These are phyloP conservation scores for Pollenia angustigena DNA, from an alignment of 2,888 invertebrate species.

Conservation along the genomic window DNA sequence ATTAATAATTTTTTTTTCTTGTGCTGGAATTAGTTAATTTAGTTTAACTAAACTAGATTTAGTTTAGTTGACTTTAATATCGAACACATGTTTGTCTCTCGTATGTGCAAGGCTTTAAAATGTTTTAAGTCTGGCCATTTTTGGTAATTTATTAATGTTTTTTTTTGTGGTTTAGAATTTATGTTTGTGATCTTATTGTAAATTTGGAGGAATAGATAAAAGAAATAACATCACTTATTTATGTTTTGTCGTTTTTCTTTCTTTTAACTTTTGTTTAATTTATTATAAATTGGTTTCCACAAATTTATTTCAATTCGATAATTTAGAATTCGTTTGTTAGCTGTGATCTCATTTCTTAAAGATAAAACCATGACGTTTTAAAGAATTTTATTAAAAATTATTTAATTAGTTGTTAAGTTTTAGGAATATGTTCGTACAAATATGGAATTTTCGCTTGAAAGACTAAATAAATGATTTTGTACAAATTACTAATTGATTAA, in stretches of 20 bases:
- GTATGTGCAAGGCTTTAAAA: background rate
- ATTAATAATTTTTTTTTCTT: constrained; percentile 12
- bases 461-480: too few species aligned
- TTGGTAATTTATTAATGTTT: constrained; percentile 57
- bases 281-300: constrained; percentile 31
- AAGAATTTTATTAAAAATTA: constrained; percentile 7
- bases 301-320: background rate
- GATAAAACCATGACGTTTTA: background rate
- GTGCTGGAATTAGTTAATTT: background rate
- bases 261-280: constrained; percentile 34
- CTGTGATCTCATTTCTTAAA: constrained; percentile 16
- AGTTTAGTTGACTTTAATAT: constrained; percentile 4
- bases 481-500: too few species aligned
- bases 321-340: background rate
- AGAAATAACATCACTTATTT: constrained; percentile 22
- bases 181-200: constrained; percentile 28
- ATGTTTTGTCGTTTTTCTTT: constrained; percentile 27
- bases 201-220: constrained; percentile 16
- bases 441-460: too few species aligned
- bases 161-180: constrained; percentile 33
- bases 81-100: constrained; percentile 36
- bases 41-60: constrained; percentile 42
- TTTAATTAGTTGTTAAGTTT: background rate
- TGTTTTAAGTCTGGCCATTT: constrained; percentile 44
- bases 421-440: too few species aligned